phyloP scores from a whole-genome alignment of 2,888 invertebrate species.

The Neria commutata region DNA sequence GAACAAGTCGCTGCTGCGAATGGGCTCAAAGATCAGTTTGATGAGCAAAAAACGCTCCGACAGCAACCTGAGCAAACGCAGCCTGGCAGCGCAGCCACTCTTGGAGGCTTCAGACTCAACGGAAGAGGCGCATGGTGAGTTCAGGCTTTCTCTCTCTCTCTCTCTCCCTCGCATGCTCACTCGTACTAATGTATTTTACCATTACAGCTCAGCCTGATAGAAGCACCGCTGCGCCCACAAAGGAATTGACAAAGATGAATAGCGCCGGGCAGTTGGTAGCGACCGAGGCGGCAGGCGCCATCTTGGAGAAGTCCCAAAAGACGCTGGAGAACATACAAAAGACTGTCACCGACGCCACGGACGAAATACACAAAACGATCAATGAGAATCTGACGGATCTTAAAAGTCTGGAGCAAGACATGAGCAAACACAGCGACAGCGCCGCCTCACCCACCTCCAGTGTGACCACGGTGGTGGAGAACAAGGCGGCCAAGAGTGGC shows the following conservation, averaged over 20 bases:
- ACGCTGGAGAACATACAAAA: constrained; percentile 55
- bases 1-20: constrained; percentile 49
- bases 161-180: neutral
- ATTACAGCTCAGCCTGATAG: constrained; percentile 67
- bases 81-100: constrained; percentile 34
- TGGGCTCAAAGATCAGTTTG: constrained; percentile 54
- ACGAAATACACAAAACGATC: constrained; percentile 59
- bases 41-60: constrained; percentile 53
- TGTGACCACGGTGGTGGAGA: constrained; percentile 46
- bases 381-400: constrained; percentile 56
- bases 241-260: constrained; percentile 60
- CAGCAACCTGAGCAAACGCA: constrained; percentile 52
- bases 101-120: constrained; percentile 36
- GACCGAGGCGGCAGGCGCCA: constrained; percentile 36
- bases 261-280: constrained; percentile 30
- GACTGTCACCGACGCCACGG: constrained; percentile 54
- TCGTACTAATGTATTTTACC: constrained; percentile 55
- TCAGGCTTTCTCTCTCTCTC: neutral
- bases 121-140: constrained; percentile 36
- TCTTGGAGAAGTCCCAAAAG: constrained; percentile 55
- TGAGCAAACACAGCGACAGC: constrained; percentile 42
- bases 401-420: constrained; percentile 55
- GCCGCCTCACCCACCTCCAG: constrained; percentile 48
- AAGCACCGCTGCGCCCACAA: constrained; percentile 66
- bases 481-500: constrained; percentile 32